phyloP scores from a whole-genome alignment of 2,797 vertebrate genomes.

The Naso thynnoides region DNA sequence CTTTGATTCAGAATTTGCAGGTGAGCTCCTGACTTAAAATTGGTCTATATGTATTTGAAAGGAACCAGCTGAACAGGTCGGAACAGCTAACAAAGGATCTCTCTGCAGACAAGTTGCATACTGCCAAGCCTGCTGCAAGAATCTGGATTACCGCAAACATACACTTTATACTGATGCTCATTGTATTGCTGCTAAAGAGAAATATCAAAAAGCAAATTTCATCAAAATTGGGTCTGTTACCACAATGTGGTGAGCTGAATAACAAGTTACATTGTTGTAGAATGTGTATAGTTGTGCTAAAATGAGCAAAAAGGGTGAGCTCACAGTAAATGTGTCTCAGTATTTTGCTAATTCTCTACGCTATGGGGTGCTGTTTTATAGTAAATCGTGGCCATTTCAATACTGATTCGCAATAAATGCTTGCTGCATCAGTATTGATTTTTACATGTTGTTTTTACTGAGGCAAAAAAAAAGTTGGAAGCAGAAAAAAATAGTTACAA shows the following conservation, averaged over 20 bases:
- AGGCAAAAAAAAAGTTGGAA: background rate
- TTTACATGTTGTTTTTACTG: background rate
- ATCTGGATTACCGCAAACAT: conserved; percentile 11
- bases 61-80: conserved; percentile 28
- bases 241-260: background rate
- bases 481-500: background rate
- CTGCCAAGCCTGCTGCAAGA: background rate
- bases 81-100: conserved; percentile 13
- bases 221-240: background rate
- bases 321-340: background rate
- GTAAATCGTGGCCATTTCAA: background rate
- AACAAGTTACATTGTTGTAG: background rate
- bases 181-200: background rate
- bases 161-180: background rate
- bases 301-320: background rate
- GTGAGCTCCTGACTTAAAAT: background rate
- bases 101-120: conserved; percentile 7
- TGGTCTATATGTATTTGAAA: background rate
- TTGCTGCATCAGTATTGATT: background rate
- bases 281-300: background rate
- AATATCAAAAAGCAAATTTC: conserved; percentile 5
- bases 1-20: background rate
- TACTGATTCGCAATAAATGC: background rate
- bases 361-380: background rate
- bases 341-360: background rate